Base-by-base conservation (phyloP, 2,797 vertebrate species). In the Danio tinwini region DNA sequence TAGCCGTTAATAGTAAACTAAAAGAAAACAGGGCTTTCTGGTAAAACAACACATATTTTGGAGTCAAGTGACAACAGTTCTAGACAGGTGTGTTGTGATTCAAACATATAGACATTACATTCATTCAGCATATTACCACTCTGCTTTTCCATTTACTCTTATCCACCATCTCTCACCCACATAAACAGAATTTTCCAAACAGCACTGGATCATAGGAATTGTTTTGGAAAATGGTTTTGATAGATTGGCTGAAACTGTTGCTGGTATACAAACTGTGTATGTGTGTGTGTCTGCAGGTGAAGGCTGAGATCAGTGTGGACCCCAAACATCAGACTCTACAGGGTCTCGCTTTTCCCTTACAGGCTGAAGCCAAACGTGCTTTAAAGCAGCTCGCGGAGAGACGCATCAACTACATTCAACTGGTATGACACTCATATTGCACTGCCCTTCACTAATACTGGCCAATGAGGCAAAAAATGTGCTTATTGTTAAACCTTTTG, bases 251-350 rank as follows among this genome's bases (percentile, higher is more conserved):
- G 49, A 44, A 71, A 52, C 9, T 55, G 7, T 72, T 39, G 29
- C 29, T 29, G 29, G 1, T 29, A 29, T 16, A n/a, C 37, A 1
- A 42, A 47, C 47, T 89, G 56, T 81, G 19, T 87, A 10, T 89
- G 59, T 62, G 72, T 81, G 21, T 87, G 84, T 72, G 55, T 69
- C 62, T 89, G 78, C 89, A 99, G 98, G 97, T 97, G 84, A 98
- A 96, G 88, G 94, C 96, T 0, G 97, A 99, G 90, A 96, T 97
- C 89, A 97, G 94, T 0, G 96, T 98, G 87, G 98, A 99, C 82
- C 98, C 95, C 83, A 99, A 98, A 86, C 97, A 97, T 83, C 97
- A 98, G 91, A 99, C 97, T 0, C 91, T 98, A 79, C 98, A 98
- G 88, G 97, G 98, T 80, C 89, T 99, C 0, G 94, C 95, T 13